A percentile compares a stretch with the other conserved stretches of the same genome.
These are phyloP conservation scores for Varanus salvator DNA, from an alignment of 2,113 vertebrate genomes.

Conservation along the genomic window DNA sequence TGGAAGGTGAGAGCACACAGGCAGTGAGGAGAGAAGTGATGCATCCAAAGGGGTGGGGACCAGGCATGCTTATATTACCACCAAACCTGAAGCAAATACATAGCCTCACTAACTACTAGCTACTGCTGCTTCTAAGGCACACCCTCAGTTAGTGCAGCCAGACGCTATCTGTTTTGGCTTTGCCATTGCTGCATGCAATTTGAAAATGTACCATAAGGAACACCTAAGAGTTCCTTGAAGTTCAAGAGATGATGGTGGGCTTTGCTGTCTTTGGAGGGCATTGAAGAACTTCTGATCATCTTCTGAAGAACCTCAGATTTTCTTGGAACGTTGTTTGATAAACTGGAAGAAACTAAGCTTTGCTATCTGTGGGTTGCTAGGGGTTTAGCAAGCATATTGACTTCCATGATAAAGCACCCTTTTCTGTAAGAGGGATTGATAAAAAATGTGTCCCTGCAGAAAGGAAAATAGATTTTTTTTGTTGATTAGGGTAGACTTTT, in stretches of 20 bases:
- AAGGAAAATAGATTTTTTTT: not conserved
- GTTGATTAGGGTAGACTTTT: constrained; percentile 10
- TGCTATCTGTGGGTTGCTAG: too few relatives aligned
- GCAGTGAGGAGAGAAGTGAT: too few relatives aligned
- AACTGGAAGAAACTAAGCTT: not conserved
- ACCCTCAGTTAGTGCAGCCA: not conserved
- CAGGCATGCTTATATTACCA: too few relatives aligned
- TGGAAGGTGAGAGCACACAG: too few relatives aligned
- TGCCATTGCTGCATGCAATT: not conserved
- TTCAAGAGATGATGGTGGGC: not conserved
- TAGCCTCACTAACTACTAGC: too few relatives aligned
- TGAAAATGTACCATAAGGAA: not conserved
- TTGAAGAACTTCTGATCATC: not conserved
- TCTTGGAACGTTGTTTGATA: not conserved
- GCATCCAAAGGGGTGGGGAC: too few relatives aligned
- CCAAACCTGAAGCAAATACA: too few relatives aligned
- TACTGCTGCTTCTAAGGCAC: not conserved
- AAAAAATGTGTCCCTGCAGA: not conserved
- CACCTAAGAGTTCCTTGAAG: not conserved
- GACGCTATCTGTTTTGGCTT: too few relatives aligned
- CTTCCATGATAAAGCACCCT: not conserved
- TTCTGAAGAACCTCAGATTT: not conserved
- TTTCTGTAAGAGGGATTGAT: not conserved
- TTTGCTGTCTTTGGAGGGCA: not conserved
- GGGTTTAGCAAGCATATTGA: not conserved